These are phyloP conservation scores for Noctua janthina DNA, from an alignment of 2,888 invertebrate genomes.

Conservation along the genomic window DNA sequence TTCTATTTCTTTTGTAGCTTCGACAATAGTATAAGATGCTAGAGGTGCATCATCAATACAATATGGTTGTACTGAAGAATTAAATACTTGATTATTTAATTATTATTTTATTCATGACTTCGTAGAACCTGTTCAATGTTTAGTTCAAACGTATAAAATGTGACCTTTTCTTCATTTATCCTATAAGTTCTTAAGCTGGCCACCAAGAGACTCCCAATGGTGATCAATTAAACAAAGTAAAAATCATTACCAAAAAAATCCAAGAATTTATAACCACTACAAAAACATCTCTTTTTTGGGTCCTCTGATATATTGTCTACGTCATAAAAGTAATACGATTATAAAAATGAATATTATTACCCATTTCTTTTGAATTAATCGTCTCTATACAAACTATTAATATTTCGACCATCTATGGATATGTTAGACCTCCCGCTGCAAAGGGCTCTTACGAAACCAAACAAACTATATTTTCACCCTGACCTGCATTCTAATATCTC, in stretches of 20 bases:
- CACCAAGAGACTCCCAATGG: constrained; percentile 50
- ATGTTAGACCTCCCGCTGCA: constrained; percentile 82
- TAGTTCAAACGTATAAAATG: constrained; percentile 10
- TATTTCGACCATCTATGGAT: constrained; percentile 79
- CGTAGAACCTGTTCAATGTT: not conserved
- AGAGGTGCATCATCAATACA: constrained; percentile 1
- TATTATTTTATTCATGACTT: constrained; percentile 21
- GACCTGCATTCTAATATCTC: constrained; percentile 52
- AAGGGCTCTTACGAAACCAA: constrained; percentile 72
- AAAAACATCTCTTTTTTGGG: constrained; percentile 51
- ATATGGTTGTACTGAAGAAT: constrained; percentile 15
- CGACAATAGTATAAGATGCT: constrained; percentile 1
- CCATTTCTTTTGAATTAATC: constrained; percentile 78
- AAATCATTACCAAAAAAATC: constrained; percentile 39
- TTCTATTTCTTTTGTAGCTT: constrained; percentile 18
- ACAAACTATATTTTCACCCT: constrained; percentile 51
- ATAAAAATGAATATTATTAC: constrained; percentile 77
- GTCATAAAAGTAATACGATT: constrained; percentile 73
- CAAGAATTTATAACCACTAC: constrained; percentile 37
- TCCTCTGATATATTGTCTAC: constrained; percentile 66
- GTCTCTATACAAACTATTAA: constrained; percentile 79
- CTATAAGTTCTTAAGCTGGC: constrained; percentile 31
- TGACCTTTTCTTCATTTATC: constrained; percentile 30
- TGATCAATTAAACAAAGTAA: constrained; percentile 57
- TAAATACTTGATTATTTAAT: constrained; percentile 26